phyloP scores from a whole-genome alignment of 2,113 vertebrate genomes.

The Illadopsis cleaveri region DNA sequence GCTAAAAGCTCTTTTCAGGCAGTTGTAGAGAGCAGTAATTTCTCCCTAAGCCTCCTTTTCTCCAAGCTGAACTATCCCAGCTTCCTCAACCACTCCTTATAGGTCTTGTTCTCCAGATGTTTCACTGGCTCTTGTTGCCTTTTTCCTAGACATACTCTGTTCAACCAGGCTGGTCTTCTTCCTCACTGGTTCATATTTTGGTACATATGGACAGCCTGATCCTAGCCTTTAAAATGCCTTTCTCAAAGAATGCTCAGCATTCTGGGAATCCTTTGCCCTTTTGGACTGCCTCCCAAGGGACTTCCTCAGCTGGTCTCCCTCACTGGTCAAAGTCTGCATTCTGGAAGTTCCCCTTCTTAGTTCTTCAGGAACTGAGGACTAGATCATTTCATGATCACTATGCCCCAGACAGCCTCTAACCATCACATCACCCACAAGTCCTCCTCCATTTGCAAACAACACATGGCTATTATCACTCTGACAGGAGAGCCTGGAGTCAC shows the following conservation, averaged over 20 bases:
- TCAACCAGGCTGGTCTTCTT: background rate
- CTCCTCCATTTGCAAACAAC: background rate
- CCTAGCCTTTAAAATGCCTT: background rate
- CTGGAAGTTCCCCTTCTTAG: background rate
- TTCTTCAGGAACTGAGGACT: background rate
- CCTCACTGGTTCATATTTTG: background rate
- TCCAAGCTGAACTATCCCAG: background rate
- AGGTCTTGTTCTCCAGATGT: background rate
- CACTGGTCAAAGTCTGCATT: background rate
- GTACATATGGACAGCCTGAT: background rate
- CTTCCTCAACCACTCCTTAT: rapidly evolving
- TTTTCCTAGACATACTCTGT: background rate
- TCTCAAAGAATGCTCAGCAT: background rate
- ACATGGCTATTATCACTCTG: background rate
- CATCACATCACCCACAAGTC: background rate
- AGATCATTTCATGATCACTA: background rate
- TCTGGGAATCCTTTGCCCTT: background rate
- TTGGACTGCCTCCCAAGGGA: background rate
- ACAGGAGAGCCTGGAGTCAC: background rate
- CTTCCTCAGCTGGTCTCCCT: background rate
- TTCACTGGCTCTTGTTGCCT: background rate
- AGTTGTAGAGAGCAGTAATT: background rate
- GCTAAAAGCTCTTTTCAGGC: background rate
- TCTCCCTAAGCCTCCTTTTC: background rate
- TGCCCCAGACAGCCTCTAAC: background rate